These are phyloP conservation scores for Stratiomys singularior DNA, from an alignment of 2,888 invertebrate species.

Conservation along the genomic window DNA sequence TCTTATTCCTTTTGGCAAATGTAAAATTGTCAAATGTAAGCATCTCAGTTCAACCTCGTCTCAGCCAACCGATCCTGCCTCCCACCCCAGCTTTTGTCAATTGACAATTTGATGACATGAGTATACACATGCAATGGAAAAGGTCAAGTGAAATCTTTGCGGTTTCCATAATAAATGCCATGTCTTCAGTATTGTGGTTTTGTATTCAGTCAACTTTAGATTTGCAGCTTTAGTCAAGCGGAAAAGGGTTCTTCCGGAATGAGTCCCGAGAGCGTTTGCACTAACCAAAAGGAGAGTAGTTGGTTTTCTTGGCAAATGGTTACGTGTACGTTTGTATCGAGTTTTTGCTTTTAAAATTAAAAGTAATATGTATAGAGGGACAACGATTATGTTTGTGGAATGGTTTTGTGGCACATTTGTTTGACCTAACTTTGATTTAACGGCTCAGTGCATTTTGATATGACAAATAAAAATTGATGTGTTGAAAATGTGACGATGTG, in stretches of 20 bases:
- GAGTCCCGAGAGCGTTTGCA: conserved; percentile 7
- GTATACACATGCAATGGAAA: conserved; percentile 31
- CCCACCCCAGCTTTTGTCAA: too few relatives aligned
- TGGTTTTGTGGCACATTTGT: neutral
- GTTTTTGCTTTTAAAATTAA: conserved; percentile 22
- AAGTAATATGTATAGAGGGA: conserved; percentile 31
- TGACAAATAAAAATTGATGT: neutral
- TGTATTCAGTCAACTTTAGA: neutral
- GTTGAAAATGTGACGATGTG: neutral
- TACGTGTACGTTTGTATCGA: too few relatives aligned
- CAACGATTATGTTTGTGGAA: conserved; percentile 7
- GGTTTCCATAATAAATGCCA: conserved; percentile 33
- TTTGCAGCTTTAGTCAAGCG: conserved; percentile 26
- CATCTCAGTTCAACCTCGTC: too few relatives aligned
- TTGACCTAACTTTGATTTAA: conserved; percentile 33
- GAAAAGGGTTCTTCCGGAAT: conserved; percentile 32
- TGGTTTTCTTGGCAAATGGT: neutral
- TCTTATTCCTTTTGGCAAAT: conserved; percentile 8
- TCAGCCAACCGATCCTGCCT: too few relatives aligned
- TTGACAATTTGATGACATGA: conserved; percentile 13
- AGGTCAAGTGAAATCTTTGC: conserved; percentile 41
- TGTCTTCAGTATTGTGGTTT: conserved; percentile 17
- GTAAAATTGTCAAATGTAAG: neutral
- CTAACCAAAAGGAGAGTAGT: neutral
- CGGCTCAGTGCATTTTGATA: conserved; percentile 23